Evolutionary conservation across 2,888 invertebrate genomes (phyloP).

Genomic region (Chymomyza amoena): DNA sequence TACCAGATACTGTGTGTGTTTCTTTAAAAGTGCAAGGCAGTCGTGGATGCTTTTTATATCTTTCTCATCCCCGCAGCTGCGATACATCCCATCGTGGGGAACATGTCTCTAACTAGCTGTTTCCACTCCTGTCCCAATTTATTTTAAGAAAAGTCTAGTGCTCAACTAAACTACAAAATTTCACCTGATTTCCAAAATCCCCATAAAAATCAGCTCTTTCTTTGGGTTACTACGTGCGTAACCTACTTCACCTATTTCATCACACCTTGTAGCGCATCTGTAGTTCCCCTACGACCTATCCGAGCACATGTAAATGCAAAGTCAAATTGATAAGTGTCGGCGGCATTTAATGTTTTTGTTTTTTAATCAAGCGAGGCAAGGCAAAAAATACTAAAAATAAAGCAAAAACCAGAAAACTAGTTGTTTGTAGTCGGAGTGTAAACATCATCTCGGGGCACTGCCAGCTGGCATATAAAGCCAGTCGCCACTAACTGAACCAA

Average conservation of each 20-base stretch:
- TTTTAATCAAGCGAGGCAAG: constrained; percentile 43
- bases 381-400: constrained; percentile 23
- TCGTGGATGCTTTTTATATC: too few relatives aligned
- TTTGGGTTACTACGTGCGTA: background rate
- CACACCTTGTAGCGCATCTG: constrained; percentile 30
- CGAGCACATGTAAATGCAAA: constrained; percentile 42
- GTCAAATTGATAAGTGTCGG: constrained; percentile 45
- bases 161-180: background rate
- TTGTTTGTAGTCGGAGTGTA: background rate
- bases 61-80: too few relatives aligned
- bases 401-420: constrained; percentile 18
- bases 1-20: too few relatives aligned
- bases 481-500: constrained; percentile 43
- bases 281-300: constrained; percentile 21
- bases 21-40: too few relatives aligned
- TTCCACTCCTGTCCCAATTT: too few relatives aligned
- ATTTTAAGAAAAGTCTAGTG: too few relatives aligned
- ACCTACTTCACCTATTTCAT: background rate
- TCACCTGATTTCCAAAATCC: background rate
- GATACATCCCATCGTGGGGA: too few relatives aligned
- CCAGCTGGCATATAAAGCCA: constrained; percentile 55
- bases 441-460: background rate
- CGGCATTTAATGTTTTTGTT: constrained; percentile 13
- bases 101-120: too few relatives aligned
- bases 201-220: background rate